A percentile compares a stretch with the other conserved stretches of the same genome.
phyloP scores from a whole-genome alignment of 1,140 invertebrate genomes.

The Drosophila suzukii region DNA sequence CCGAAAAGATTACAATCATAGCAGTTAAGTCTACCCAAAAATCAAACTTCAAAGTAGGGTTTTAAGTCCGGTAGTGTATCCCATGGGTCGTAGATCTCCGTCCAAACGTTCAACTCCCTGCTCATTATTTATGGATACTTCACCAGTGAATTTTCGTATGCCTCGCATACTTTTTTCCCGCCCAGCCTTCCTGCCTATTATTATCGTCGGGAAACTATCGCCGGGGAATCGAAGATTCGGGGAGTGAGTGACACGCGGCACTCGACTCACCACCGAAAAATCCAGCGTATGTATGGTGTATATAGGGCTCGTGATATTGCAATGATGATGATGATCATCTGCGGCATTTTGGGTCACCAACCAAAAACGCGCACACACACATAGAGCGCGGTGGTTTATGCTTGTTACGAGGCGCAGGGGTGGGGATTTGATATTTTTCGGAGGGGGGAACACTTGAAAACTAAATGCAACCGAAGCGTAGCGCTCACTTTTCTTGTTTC shows the following conservation, averaged over 20 bases:
- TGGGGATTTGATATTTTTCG: conserved; percentile 18
- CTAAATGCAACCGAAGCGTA: conserved; percentile 41
- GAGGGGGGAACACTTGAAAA: conserved; percentile 35
- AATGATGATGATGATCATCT: conserved; percentile 62
- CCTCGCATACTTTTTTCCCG: conserved; percentile 3
- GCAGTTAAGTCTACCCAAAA: no score
- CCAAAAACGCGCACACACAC: conserved; percentile 74
- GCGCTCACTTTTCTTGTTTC: conserved; percentile 32
- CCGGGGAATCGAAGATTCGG: conserved; percentile 8
- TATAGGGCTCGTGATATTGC: conserved; percentile 26
- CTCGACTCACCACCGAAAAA: conserved; percentile 46
- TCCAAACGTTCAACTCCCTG: conserved; percentile 1
- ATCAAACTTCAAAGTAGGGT: background rate
- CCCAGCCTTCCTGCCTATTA: conserved; percentile 29
- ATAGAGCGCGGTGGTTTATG: conserved; percentile 65
- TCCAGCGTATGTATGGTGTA: conserved; percentile 14
- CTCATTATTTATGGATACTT: conserved; percentile 41
- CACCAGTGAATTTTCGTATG: conserved; percentile 11
- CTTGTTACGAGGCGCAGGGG: conserved; percentile 55
- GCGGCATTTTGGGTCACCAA: conserved; percentile 69
- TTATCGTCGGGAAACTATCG: conserved; percentile 35
- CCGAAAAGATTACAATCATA: no score
- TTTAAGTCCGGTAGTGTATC: conserved; percentile 2
- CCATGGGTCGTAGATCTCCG: background rate
- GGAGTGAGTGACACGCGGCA: conserved; percentile 42